Percentiles rank a stretch among this genome's conserved stretches.
phyloP scores from a whole-genome alignment of 2,888 invertebrate genomes.

The Sicus ferrugineus region DNA sequence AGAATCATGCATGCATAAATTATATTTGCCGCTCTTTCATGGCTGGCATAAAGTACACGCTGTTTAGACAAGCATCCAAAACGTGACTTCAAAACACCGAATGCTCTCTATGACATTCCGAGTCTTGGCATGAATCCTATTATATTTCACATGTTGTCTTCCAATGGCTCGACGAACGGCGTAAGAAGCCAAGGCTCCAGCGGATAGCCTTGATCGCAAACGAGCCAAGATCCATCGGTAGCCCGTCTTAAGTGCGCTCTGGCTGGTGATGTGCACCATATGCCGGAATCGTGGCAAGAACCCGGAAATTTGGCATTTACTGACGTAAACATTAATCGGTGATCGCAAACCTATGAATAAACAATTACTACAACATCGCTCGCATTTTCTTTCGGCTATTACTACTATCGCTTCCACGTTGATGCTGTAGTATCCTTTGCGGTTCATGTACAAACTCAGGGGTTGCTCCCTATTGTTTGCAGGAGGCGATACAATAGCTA shows the following conservation, averaged over 20 bases:
- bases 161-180: not conserved
- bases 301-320: constrained; percentile 34
- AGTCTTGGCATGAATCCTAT: not conserved
- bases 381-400: not conserved
- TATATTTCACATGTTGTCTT: not conserved
- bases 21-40: not conserved
- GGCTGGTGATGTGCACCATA: not conserved
- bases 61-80: not conserved
- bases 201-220: not conserved
- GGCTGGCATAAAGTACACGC: not conserved
- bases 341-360: constrained; percentile 25
- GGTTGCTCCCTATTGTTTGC: too few species aligned
- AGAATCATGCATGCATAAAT: not conserved
- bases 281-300: constrained; percentile 1
- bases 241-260: not conserved
- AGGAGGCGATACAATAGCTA: too few species aligned
- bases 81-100: constrained; percentile 1
- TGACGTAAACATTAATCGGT: constrained; percentile 24
- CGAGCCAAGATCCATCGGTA: not conserved
- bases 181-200: not conserved
- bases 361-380: not conserved
- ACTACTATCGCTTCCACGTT: too few species aligned
- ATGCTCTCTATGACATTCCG: not conserved
- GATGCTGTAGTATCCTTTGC: too few species aligned
- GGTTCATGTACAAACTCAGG: too few species aligned